These are phyloP conservation scores for rabbit (Oryctolagus cuniculus) DNA, from an alignment of 2,113 vertebrate species.

Conservation along the genomic window DNA sequence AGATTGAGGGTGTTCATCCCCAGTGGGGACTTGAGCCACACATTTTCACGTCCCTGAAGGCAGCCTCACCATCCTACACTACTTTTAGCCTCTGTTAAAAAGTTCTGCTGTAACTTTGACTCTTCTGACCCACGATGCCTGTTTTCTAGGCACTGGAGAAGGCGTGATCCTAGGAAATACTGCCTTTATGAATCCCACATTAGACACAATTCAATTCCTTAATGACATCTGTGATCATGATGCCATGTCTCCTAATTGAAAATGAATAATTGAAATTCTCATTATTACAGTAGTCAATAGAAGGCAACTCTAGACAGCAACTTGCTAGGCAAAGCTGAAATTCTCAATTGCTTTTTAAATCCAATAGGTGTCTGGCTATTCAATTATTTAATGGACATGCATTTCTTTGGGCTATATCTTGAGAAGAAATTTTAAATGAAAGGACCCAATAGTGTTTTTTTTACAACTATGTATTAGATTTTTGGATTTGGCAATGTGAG, in stretches of 20 bases:
- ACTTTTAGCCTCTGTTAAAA: slow-evolving; percentile 13
- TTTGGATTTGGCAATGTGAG: neutral
- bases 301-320: slow-evolving; percentile 82
- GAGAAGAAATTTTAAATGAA: slow-evolving; percentile 50
- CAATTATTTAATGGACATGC: slow-evolving; percentile 62
- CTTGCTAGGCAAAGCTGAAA: slow-evolving; percentile 82
- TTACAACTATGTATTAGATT: neutral
- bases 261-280: slow-evolving; percentile 91
- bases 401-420: neutral
- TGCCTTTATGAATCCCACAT: slow-evolving; percentile 82
- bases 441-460: neutral
- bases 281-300: slow-evolving; percentile 86
- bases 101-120: neutral
- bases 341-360: slow-evolving; percentile 81
- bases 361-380: slow-evolving; percentile 78
- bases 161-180: slow-evolving; percentile 73
- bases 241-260: slow-evolving; percentile 88
- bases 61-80: rapidly evolving
- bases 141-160: slow-evolving; percentile 73
- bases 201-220: slow-evolving; percentile 88
- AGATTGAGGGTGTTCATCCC: neutral
- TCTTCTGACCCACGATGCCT: slow-evolving; percentile 26
- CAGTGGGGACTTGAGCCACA: neutral
- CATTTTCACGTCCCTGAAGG: neutral
- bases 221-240: slow-evolving; percentile 89